These are phyloP conservation scores for Chrysolina oricalcia DNA, from an alignment of 2,888 invertebrate genomes.

Conservation along the genomic window DNA sequence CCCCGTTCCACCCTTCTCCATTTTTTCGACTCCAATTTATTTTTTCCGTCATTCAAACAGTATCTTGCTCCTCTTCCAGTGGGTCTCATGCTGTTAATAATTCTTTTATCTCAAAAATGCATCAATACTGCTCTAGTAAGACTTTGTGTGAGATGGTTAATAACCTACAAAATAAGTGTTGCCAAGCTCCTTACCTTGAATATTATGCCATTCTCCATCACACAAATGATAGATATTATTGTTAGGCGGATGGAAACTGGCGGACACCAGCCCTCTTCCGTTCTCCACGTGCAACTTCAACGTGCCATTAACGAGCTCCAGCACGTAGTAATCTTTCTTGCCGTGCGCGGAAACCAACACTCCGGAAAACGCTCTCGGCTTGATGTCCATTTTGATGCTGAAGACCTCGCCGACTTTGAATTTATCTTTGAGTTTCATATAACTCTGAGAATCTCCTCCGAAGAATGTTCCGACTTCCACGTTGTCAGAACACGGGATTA, in stretches of 20 bases:
- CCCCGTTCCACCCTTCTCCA: too few relatives aligned
- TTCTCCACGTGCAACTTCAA: constrained; percentile 89
- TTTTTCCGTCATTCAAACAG: too few relatives aligned
- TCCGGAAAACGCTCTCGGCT: constrained; percentile 89
- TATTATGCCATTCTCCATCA: constrained; percentile 96
- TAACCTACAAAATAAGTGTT: neutral
- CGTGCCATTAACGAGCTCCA: constrained; percentile 91
- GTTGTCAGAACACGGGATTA: constrained; percentile 85
- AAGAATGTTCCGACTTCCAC: constrained; percentile 91
- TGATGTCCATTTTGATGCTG: constrained; percentile 88
- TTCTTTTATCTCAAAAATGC: too few relatives aligned
- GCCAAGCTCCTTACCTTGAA: constrained; percentile 76
- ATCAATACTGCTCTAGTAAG: too few relatives aligned
- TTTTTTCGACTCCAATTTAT: too few relatives aligned
- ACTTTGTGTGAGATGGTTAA: too few relatives aligned
- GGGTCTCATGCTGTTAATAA: too few relatives aligned
- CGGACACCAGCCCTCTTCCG: constrained; percentile 85
- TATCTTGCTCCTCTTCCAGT: too few relatives aligned
- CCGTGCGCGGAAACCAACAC: constrained; percentile 91
- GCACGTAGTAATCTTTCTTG: constrained; percentile 85
- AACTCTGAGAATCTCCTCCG: constrained; percentile 81
- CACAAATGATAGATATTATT: constrained; percentile 81
- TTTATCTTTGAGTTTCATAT: constrained; percentile 80
- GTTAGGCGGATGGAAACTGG: constrained; percentile 80
- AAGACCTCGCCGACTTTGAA: constrained; percentile 87